Evolutionary conservation across 2,888 invertebrate genomes (phyloP).

Genomic region (Amblyteles armatorius): DNA sequence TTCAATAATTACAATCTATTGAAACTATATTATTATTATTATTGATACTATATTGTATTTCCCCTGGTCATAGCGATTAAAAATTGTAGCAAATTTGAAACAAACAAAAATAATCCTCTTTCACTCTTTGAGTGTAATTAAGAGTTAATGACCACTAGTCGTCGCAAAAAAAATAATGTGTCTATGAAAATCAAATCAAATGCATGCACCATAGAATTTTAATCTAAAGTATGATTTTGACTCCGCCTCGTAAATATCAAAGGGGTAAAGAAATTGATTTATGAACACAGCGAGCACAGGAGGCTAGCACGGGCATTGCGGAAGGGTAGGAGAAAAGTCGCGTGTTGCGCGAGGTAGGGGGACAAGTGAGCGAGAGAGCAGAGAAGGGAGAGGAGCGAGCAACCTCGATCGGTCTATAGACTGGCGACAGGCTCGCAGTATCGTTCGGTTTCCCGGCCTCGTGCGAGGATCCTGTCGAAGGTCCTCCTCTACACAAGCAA

Average conservation of each 20-base stretch:
- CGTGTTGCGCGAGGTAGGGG: conserved; percentile 54
- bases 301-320: conserved; percentile 1
- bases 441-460: conserved; percentile 60
- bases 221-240: neutral
- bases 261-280: neutral
- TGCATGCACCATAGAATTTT: neutral
- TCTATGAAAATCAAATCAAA: neutral
- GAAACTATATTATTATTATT: too few relatives aligned
- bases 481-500: conserved; percentile 10
- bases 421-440: conserved; percentile 62
- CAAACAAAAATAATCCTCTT: too few relatives aligned
- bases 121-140: too few relatives aligned
- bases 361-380: neutral
- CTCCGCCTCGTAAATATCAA: neutral
- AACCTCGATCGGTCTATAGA: conserved; percentile 49
- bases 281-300: neutral
- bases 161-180: neutral
- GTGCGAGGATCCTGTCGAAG: conserved; percentile 50
- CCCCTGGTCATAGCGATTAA: too few relatives aligned
- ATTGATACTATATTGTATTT: too few relatives aligned
- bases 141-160: too few relatives aligned
- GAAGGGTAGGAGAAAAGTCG: conserved; percentile 44
- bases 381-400: conserved; percentile 42
- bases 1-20: too few relatives aligned
- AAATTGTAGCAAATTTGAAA: too few relatives aligned